Conservation (phyloP, 2,888 invertebrate genomes). For the Mesodorylaimus sp. region DNA sequence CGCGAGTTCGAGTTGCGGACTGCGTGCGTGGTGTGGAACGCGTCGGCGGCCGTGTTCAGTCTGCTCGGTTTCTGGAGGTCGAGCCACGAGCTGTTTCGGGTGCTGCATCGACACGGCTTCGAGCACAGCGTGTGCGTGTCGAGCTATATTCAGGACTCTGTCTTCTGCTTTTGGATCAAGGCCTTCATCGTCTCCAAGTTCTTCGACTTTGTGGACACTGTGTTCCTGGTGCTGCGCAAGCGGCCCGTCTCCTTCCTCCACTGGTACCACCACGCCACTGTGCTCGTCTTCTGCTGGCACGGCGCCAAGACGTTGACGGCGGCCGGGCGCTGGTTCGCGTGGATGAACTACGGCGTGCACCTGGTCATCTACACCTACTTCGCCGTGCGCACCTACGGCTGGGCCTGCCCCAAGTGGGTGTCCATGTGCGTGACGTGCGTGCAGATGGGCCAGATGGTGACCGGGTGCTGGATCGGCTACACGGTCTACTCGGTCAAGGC, state of each 20-base stretch:
- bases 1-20: slow-evolving; percentile 72
- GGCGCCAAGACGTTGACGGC: not conserved
- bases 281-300: not conserved
- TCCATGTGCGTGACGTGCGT: not conserved
- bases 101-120: not conserved
- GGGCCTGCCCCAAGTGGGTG: not conserved
- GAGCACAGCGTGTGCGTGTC: not conserved
- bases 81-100: not conserved
- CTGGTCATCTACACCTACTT: slow-evolving; percentile 2
- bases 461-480: not conserved
- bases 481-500: too few species aligned
- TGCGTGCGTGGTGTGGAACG: slow-evolving; percentile 39
- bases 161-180: not conserved
- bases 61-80: not conserved
- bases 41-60: not conserved
- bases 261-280: slow-evolving; percentile 7
- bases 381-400: not conserved
- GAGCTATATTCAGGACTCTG: not conserved
- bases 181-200: not conserved
- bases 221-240: slow-evolving; percentile 4
- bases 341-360: slow-evolving; percentile 1
- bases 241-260: slow-evolving; percentile 5
- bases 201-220: slow-evolving; percentile 1
- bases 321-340: not conserved
- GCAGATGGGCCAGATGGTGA: not conserved